Base-by-base conservation (phyloP, 2,797 vertebrate genomes). In the Lithobates sylvaticus region DNA sequence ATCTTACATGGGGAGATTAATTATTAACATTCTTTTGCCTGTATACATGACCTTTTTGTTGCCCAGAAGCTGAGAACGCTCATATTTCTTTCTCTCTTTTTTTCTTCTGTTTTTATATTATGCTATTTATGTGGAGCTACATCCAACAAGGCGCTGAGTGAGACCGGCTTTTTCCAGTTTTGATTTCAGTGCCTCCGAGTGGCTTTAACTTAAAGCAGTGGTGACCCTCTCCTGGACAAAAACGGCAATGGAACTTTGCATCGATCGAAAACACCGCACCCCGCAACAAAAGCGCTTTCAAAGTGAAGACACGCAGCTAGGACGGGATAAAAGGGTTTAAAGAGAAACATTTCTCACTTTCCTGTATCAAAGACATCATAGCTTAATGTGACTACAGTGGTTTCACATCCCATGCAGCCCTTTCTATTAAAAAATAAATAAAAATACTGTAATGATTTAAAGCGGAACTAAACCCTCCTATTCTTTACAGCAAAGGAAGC, bases 121-220 rank as follows among this genome's bases (percentile, higher is more conserved):
- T 12, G 65, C 12, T 73, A 73, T 44, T 73, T 67, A 67, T 67
- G 16, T 26, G 64, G 16, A 27, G n/a, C 7, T 3, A 44, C 13
- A 29, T 80, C 68, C 47, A 15, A 54, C 78, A 27, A 3, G 78
- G 5, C 18, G 67, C 78, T 15, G 78, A 13, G 47, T 10, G 67
- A 12, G 15, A 18, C 42, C 34, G 44, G 42, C 44, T 61, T 81
- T 81, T 54, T 81, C 27, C 32, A 32, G 78, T 65, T 71, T 70
- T 81, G 27, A 71, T 70, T 71, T 26, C 78, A 23, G 47, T 80
- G 65, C 47, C 32, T 58, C 23, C 23, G 13, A 81, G 78, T 71
- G 78, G 44, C 58, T 81, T 58, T 58, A 50, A 81, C 78, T 70
- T 70, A 70, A 69, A 44, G 23, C 78, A 71, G 78, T 81, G 58